Evolutionary conservation across 2,888 invertebrate genomes (phyloP), one percentile per base, ranked within the genome.

Genomic region (Coenonympha arcania): DNA sequence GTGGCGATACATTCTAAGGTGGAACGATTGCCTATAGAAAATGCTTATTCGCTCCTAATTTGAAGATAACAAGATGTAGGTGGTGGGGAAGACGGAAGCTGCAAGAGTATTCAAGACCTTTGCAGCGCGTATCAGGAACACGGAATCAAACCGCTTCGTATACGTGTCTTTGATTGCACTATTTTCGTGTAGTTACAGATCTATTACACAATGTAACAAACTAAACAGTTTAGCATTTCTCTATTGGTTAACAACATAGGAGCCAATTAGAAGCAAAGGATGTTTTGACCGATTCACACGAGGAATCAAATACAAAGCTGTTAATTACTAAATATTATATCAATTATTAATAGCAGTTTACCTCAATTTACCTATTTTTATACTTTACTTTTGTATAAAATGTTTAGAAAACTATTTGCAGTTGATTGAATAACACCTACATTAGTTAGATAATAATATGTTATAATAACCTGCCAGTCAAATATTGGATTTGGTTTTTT

Each of bases 401-500:
- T 28, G 13, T 15, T n/a, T n/a, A 24, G 18, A 34, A 6, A 11
- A 8, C 41, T 40, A 13, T 19, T 20, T 20, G 6, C 2, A 9
- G 33, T 30, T 5, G 6, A 4, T 22, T 43, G 26, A 20, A 40
- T 48, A 48, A 48, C 22, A 31, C 20, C 6, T 28, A 34, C 13
- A 13, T 19, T 16, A 20, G 20, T 49, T 49, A 43, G 28, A 37
- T 43, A n/a, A n/a, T n/a, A n/a, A n/a, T n/a, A n/a, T n/a, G n/a
- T n/a, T n/a, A n/a, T n/a, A n/a, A n/a, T n/a, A 42, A 37, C 43
- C 30, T 43, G 36, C 19, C 49, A 36, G 26, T 43, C 49, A 49
- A 43, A 30, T 30, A 13, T 37, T 39, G 16, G 6, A 6, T 13
- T 34, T 34, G 26, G 34, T 34, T 13, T 45, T n/a, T 45, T 48